phyloP scores from a whole-genome alignment of 1,140 invertebrate species.

The Hetaerina americana region DNA sequence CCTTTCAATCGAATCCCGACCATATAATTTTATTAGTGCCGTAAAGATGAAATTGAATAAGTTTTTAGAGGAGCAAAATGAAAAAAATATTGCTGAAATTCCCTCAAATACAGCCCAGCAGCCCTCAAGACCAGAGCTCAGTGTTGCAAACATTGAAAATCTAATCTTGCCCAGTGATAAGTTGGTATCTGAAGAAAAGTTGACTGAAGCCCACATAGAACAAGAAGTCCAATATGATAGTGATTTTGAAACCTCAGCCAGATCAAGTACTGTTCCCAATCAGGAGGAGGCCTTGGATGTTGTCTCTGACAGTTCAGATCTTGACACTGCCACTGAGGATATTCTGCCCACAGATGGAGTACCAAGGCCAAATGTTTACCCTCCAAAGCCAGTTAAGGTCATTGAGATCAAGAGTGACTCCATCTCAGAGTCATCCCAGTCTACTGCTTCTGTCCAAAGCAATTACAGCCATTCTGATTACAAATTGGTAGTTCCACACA shows the following conservation, averaged over 20 bases:
- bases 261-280: not conserved
- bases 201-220: not conserved
- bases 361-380: not conserved
- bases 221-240: not conserved
- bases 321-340: not conserved
- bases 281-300: not conserved
- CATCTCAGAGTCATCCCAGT: not conserved
- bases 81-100: not conserved
- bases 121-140: not conserved
- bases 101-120: not conserved
- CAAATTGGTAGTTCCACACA: not conserved
- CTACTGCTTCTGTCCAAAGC: not conserved
- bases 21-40: not conserved
- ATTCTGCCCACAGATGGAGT: not conserved
- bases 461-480: not conserved
- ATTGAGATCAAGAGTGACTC: not conserved
- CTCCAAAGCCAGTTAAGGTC: not conserved
- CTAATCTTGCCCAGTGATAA: too few relatives aligned
- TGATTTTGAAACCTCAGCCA: not conserved
- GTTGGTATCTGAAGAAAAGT: not conserved
- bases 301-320: not conserved
- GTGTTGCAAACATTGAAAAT: not conserved
- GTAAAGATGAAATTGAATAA: not conserved
- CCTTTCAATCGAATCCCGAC: not conserved
- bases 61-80: not conserved